Evolutionary conservation across 2,888 invertebrate genomes (phyloP).

Genomic region (Microplitis manilae): DNA sequence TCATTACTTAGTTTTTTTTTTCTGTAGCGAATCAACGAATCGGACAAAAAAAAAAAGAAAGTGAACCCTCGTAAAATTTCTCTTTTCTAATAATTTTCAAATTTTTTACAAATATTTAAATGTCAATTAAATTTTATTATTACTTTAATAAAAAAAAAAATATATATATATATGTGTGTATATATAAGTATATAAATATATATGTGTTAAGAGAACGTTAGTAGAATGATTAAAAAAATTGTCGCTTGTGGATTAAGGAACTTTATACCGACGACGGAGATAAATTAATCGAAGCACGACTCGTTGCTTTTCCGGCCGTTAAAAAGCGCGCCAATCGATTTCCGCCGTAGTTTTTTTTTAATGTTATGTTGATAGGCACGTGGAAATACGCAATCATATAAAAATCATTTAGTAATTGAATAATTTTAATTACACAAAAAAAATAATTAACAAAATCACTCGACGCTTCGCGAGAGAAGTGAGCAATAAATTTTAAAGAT

Average conservation of each 20-base stretch:
- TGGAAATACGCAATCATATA: conserved; percentile 41
- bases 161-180: neutral
- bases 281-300: conserved; percentile 59
- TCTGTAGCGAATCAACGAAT: no score
- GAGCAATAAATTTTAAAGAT: no score
- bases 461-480: no score
- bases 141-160: neutral
- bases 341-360: conserved; percentile 47
- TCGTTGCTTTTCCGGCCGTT: conserved; percentile 58
- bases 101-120: no score
- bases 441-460: no score
- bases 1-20: no score
- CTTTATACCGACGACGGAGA: conserved; percentile 50
- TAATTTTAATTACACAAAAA: no score
- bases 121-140: no score
- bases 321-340: conserved; percentile 57
- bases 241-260: conserved; percentile 12
- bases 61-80: no score
- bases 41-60: no score
- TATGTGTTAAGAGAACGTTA: neutral
- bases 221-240: neutral
- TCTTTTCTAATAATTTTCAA: no score
- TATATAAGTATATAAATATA: neutral
- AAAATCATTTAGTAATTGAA: no score
- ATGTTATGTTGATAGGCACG: conserved; percentile 33